Conservation (phyloP, 1,140 invertebrate genomes). For the Thalassaphorura encarpata region DNA sequence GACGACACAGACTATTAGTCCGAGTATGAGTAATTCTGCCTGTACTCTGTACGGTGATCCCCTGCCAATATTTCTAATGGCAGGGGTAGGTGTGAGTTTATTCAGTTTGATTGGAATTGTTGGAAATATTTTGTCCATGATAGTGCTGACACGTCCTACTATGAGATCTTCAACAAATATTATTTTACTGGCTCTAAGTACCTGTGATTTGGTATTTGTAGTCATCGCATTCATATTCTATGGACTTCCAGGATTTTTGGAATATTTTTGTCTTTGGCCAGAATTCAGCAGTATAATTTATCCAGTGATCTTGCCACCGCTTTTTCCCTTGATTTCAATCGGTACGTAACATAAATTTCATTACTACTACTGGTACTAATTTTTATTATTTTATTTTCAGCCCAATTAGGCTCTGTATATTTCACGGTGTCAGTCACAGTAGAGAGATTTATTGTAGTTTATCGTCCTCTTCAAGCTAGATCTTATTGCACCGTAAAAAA, state of each 20-base stretch:
- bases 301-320: not conserved
- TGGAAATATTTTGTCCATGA: constrained; percentile 82
- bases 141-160: constrained; percentile 76
- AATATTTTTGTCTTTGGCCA: not conserved
- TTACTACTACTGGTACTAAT: not conserved
- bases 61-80: constrained; percentile 34
- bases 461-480: constrained; percentile 76
- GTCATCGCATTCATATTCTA: constrained; percentile 75
- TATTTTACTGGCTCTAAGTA: constrained; percentile 73
- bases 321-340: not conserved
- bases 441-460: constrained; percentile 91
- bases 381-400: not conserved
- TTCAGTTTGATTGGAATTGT: constrained; percentile 72
- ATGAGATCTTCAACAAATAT: constrained; percentile 92
- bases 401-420: constrained; percentile 81
- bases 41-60: not conserved
- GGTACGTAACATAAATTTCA: not conserved
- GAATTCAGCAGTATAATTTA: not conserved
- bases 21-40: too few relatives aligned
- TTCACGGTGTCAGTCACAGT: constrained; percentile 87
- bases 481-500: constrained; percentile 81
- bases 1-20: too few relatives aligned
- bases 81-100: constrained; percentile 70
- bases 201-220: constrained; percentile 78
- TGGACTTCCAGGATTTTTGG: constrained; percentile 63